Percentiles rank a stretch among this genome's conserved stretches.
These are phyloP conservation scores for Arenicola marina DNA, from an alignment of 2,888 invertebrate species.

Conservation along the genomic window DNA sequence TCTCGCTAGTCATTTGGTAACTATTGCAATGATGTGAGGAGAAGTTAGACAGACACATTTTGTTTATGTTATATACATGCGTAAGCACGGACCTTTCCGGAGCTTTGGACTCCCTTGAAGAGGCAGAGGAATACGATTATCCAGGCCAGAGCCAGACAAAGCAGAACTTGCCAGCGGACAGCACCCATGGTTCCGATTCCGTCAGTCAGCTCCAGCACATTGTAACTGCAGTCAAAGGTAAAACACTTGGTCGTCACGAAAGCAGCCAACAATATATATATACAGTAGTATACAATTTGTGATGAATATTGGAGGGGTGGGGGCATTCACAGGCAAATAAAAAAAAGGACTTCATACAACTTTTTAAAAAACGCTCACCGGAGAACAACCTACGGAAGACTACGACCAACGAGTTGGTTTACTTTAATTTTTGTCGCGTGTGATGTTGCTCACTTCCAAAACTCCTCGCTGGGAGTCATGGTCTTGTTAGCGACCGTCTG, in stretches of 20 bases:
- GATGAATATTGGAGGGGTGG: too few species aligned
- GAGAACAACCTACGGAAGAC: too few species aligned
- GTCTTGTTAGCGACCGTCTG: not conserved
- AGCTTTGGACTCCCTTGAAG: conserved; percentile 53
- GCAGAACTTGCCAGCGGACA: conserved; percentile 45
- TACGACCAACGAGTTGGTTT: too few species aligned
- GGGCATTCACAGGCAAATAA: too few species aligned
- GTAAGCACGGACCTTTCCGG: conserved; percentile 52
- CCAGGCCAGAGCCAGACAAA: conserved; percentile 52
- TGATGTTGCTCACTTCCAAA: conserved; percentile 2
- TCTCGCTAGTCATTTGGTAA: too few species aligned
- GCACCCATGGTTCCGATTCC: conserved; percentile 50
- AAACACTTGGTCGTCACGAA: not conserved
- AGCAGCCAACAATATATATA: not conserved
- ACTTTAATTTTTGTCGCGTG: too few species aligned
- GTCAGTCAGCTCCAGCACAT: conserved; percentile 13
- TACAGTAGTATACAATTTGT: too few species aligned
- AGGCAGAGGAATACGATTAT: conserved; percentile 52
- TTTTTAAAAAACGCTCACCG: too few species aligned
- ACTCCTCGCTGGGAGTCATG: not conserved
- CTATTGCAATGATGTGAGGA: too few species aligned
- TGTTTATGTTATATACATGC: too few species aligned
- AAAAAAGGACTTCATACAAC: too few species aligned
- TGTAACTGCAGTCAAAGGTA: not conserved
- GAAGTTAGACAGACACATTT: too few species aligned